A percentile compares a stretch with the other conserved stretches of the same genome.
Conservation (phyloP, 1,140 invertebrate species). For the Delia radicum region DNA sequence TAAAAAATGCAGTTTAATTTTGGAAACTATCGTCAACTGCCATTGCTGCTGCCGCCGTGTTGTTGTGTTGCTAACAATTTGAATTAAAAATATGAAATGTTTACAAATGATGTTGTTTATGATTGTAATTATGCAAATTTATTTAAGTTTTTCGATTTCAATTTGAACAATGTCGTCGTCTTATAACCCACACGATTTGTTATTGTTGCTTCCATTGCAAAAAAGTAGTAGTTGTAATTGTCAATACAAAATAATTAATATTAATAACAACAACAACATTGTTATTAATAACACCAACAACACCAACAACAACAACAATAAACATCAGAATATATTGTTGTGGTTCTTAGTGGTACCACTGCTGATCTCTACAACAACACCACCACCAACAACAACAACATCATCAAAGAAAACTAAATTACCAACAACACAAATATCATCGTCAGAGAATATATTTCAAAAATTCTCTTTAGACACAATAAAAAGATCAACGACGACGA, state of each 20-base stretch:
- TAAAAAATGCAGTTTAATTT: constrained; percentile 19
- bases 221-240: constrained; percentile 53
- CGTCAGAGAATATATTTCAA: background rate
- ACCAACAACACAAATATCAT: background rate
- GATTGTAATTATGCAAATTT: constrained; percentile 55
- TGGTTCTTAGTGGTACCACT: background rate
- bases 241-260: constrained; percentile 10
- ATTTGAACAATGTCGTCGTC: constrained; percentile 56
- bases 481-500: background rate
- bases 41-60: constrained; percentile 2
- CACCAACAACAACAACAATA: background rate
- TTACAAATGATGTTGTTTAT: constrained; percentile 29
- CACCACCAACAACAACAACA: background rate
- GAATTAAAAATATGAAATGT: constrained; percentile 10
- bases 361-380: background rate
- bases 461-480: background rate
- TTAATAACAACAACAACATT: constrained; percentile 11
- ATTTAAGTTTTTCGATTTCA: constrained; percentile 55
- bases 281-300: background rate
- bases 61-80: background rate
- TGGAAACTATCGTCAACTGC: background rate
- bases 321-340: constrained; percentile 4
- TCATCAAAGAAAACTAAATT: background rate
- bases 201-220: constrained; percentile 54
- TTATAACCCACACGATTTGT: constrained; percentile 45